phyloP scores from a whole-genome alignment of 92 coral and sea anemone species.

The Parazoanthus darwini region DNA sequence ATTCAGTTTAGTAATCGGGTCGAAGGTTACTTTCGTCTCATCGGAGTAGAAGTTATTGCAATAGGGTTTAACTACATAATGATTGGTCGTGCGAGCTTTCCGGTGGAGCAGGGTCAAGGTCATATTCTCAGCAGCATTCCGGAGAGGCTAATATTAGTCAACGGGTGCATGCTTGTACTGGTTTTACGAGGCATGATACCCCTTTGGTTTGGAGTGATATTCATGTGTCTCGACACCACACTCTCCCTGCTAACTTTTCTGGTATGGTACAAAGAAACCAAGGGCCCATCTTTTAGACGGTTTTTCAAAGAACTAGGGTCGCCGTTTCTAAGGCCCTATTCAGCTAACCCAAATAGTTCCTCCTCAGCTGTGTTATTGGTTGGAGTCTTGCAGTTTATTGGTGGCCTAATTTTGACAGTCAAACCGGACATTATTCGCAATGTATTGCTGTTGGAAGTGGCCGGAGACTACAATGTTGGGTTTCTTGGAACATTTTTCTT shows the following conservation, averaged over 20 bases:
- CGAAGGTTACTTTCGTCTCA: constrained; percentile 55
- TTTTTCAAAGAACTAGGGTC: constrained; percentile 37
- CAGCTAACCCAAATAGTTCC: neutral
- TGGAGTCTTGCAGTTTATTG: constrained; percentile 48
- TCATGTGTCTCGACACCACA: constrained; percentile 49
- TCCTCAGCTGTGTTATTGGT: constrained; percentile 31
- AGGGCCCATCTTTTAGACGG: constrained; percentile 38
- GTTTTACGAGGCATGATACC: constrained; percentile 48
- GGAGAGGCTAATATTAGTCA: constrained; percentile 51
- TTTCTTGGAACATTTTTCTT: constrained; percentile 50
- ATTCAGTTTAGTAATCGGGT: constrained; percentile 37
- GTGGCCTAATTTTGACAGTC: constrained; percentile 41
- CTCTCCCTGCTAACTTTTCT: constrained; percentile 52
- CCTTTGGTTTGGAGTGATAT: constrained; percentile 52
- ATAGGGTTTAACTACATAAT: constrained; percentile 54
- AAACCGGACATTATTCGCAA: constrained; percentile 41
- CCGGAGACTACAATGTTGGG: constrained; percentile 35
- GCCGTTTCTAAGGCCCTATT: constrained; percentile 23
- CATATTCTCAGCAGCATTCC: constrained; percentile 51
- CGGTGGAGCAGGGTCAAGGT: constrained; percentile 35
- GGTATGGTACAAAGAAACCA: constrained; percentile 59
- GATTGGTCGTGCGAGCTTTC: constrained; percentile 51
- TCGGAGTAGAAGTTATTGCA: constrained; percentile 46
- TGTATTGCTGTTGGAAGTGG: constrained; percentile 37
- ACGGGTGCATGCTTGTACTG: constrained; percentile 50